Conservation (phyloP, 1,140 invertebrate species). For the Diorhabda elongata region DNA sequence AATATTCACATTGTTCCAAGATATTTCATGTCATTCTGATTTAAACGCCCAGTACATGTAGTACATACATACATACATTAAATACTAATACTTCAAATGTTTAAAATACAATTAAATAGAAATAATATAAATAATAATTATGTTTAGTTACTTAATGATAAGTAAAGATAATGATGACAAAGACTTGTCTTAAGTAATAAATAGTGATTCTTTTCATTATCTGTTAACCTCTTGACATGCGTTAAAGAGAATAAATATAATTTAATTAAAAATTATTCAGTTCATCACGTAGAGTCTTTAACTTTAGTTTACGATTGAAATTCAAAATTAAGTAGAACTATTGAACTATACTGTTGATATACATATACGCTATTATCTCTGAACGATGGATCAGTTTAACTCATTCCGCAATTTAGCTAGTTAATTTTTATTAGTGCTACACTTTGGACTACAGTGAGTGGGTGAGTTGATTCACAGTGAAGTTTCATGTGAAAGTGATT, state of each 20-base stretch:
- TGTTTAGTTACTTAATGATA: constrained; percentile 19
- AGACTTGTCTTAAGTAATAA: constrained; percentile 6
- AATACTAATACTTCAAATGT: no score
- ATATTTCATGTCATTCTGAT: no score
- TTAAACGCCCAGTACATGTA: no score
- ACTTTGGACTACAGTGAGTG: constrained; percentile 18
- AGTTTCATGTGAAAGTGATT: constrained; percentile 6
- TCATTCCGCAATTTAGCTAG: constrained; percentile 37
- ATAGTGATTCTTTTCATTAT: constrained; percentile 6
- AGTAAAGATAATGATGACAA: constrained; percentile 25
- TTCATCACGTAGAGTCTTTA: background rate
- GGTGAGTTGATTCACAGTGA: constrained; percentile 12
- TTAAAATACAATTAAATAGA: no score
- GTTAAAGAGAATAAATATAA: constrained; percentile 5
- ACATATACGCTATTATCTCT: background rate
- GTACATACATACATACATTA: no score
- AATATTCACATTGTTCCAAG: no score
- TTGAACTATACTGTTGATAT: background rate
- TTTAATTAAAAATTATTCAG: background rate
- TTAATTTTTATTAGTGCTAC: constrained; percentile 34
- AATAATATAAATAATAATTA: constrained; percentile 14
- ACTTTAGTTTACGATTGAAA: constrained; percentile 3
- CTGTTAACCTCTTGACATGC: background rate
- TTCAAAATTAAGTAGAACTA: constrained; percentile 2
- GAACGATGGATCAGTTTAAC: constrained; percentile 16